Evolutionary conservation across 2,113 vertebrate species (phyloP).

Genomic region (Aptenodytes patagonicus): DNA sequence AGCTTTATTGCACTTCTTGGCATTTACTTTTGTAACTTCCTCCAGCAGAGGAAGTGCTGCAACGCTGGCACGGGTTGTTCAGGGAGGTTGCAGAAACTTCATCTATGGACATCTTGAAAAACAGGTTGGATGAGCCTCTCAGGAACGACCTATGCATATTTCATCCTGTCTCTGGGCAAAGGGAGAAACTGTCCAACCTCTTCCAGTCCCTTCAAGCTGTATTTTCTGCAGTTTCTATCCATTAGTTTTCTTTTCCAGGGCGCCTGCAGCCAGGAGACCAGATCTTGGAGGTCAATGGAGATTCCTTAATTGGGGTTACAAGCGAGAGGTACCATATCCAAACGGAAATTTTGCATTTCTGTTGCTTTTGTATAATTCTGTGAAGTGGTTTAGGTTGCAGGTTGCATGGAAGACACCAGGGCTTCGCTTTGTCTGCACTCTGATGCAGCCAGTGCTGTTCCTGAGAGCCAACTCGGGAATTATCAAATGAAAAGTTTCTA

Average conservation of each 20-base stretch:
- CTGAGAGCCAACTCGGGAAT: background rate
- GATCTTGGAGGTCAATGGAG: constrained; percentile 91
- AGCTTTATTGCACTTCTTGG: background rate
- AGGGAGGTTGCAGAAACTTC: background rate
- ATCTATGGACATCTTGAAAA: background rate
- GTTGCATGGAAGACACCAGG: background rate
- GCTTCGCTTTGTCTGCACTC: background rate
- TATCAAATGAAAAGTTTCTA: background rate
- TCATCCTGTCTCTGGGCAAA: constrained; percentile 12
- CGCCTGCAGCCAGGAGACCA: constrained; percentile 88
- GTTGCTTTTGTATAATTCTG: background rate
- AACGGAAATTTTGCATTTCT: background rate
- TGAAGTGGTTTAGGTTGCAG: background rate
- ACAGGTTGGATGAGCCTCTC: background rate
- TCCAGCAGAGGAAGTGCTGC: background rate
- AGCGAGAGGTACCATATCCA: constrained; percentile 81
- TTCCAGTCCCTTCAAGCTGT: constrained; percentile 44
- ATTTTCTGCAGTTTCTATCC: constrained; percentile 30
- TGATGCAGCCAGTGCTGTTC: background rate
- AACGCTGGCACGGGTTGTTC: accelerated
- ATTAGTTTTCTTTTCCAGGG: constrained; percentile 67
- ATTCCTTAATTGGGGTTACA: constrained; percentile 85
- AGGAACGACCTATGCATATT: background rate
- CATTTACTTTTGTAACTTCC: background rate
- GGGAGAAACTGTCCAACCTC: background rate